Evolutionary conservation across 1,140 invertebrate species (phyloP), one percentile per base, ranked within the genome.

Genomic region (Laupala kohalensis): DNA sequence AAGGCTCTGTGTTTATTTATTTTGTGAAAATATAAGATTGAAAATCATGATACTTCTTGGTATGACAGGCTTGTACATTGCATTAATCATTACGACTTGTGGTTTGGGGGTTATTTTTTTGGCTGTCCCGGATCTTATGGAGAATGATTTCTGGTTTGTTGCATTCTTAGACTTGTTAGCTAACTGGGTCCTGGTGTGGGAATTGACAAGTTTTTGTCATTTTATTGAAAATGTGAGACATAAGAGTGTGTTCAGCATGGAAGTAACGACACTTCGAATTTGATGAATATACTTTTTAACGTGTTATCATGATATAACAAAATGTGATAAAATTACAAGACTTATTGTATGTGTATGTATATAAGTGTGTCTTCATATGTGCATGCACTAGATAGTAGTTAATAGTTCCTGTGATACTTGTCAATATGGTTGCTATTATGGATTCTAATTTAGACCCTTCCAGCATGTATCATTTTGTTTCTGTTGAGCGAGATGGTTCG

Each of bases 201-300:
- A 72, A 72, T 29, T 72, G n/a, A 72, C 71, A 53, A 72, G 71
- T 72, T 72, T 72, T 25, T 72, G 66, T 62, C 71, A 72, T 72
- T 68, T 72, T 24, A 72, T 72, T 26, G 71, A 72, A 69, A 64
- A 29, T 68, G 29, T 72, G 29, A 72, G 71, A 69, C 64, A 72
- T 30, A 67, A 68, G 26, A 72, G 25, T 30, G 66, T 72, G 23
- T 72, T 72, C n/a, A 30, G 30, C 15, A 72, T 68, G 66, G 71
- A 72, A 68, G 26, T 72, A 25, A 25, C 29, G 3, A 72, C 66
- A 24, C 29, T 72, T 27, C 29, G 66, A 13, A 67, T 72, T n/a
- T 69, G 26, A 71, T 25, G 26, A 27, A 63, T 26, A 69, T 6
- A 66, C 5, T 66, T 26, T 66, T 3, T 25, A 12, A 26, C 25